These are phyloP conservation scores for Dryoscopus gambensis DNA, from an alignment of 2,113 vertebrate genomes.

Conservation along the genomic window DNA sequence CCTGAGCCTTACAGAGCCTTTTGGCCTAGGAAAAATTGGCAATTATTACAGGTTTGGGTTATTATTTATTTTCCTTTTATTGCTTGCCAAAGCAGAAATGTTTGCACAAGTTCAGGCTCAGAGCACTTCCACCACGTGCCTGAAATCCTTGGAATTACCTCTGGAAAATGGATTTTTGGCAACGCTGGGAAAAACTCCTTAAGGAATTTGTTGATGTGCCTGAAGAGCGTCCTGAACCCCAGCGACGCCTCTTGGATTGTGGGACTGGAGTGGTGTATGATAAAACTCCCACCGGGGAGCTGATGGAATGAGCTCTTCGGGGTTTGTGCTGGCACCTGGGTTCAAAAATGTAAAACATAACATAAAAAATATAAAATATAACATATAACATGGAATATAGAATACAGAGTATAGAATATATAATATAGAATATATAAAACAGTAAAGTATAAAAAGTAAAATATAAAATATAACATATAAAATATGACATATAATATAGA, in stretches of 20 bases:
- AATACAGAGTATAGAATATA: no score
- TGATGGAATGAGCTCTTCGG: constrained; percentile 27
- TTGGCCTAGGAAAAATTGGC: background rate
- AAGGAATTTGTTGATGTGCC: constrained; percentile 37
- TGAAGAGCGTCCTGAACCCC: constrained; percentile 29
- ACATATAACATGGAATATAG: no score
- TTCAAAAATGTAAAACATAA: background rate
- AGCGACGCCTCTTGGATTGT: constrained; percentile 25
- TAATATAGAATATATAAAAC: no score
- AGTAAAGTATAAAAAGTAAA: background rate
- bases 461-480: no score
- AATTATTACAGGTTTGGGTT: background rate
- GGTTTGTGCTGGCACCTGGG: constrained; percentile 21
- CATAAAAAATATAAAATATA: no score
- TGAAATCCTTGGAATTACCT: background rate
- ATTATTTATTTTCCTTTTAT: background rate
- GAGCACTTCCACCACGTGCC: background rate
- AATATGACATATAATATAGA: no score
- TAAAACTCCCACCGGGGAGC: constrained; percentile 33
- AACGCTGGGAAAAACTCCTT: background rate
- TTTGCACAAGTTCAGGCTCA: background rate
- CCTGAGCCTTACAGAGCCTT: background rate
- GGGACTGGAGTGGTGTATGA: constrained; percentile 30
- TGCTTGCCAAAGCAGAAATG: background rate
- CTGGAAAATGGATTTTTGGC: constrained; percentile 15